A percentile compares a stretch with the other conserved stretches of the same genome.
Evolutionary conservation across 2,113 vertebrate genomes (phyloP).

Genomic region (Corydoras sp.): DNA sequence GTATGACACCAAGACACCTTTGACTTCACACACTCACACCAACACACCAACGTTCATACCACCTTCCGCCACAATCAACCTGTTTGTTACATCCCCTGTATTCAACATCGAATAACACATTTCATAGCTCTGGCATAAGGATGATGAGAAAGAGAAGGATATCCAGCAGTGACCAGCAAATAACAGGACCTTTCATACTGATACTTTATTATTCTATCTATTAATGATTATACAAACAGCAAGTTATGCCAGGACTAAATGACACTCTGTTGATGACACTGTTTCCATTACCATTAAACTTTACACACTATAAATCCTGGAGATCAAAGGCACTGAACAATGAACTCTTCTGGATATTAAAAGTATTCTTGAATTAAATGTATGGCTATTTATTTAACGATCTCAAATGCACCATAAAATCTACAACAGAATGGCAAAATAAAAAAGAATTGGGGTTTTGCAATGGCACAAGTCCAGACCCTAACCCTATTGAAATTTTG

Average conservation of each 20-base stretch:
- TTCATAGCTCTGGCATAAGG: conserved; percentile 25
- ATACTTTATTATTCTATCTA: neutral
- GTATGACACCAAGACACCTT: conserved; percentile 52
- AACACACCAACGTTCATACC: neutral
- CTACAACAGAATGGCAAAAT: no score
- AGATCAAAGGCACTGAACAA: no score
- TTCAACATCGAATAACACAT: conserved; percentile 38
- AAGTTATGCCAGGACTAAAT: neutral
- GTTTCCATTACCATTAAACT: no score
- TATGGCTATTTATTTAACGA: no score
- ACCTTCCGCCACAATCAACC: conserved; percentile 7
- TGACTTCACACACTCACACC: conserved; percentile 37
- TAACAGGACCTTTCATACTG: conserved; percentile 18
- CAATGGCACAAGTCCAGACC: no score
- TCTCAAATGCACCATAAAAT: no score
- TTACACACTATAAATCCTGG: no score
- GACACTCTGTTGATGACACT: neutral
- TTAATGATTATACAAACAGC: neutral
- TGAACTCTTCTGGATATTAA: no score
- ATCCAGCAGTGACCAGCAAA: conserved; percentile 19
- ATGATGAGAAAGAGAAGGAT: conserved; percentile 38
- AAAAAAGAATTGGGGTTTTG: no score
- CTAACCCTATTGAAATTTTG: no score
- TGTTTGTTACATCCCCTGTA: conserved; percentile 23
- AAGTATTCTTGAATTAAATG: no score